phyloP scores from a whole-genome alignment of 2,888 invertebrate genomes.

The Drosophila anomelani region DNA sequence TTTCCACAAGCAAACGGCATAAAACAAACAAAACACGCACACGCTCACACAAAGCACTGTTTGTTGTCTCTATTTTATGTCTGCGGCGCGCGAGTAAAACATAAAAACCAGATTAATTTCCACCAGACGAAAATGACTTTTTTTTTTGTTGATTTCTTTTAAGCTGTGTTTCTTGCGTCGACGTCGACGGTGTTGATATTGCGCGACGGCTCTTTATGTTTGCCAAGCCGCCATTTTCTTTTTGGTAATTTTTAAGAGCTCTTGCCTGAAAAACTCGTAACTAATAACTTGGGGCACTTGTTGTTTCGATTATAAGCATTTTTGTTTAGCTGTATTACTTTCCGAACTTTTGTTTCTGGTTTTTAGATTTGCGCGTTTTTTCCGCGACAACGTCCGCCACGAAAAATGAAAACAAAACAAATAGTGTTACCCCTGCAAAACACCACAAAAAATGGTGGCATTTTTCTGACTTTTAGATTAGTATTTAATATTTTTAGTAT shows the following conservation, averaged over 20 bases:
- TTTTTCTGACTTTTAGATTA: too few species aligned
- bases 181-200: slow-evolving; percentile 32
- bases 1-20: slow-evolving; percentile 58
- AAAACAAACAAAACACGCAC: slow-evolving; percentile 43
- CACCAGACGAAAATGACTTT: slow-evolving; percentile 61
- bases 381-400: slow-evolving; percentile 26
- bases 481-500: too few species aligned
- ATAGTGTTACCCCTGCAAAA: not conserved
- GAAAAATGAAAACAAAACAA: slow-evolving; percentile 69
- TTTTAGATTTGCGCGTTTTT: slow-evolving; percentile 12
- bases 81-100: slow-evolving; percentile 67
- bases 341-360: not conserved
- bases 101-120: slow-evolving; percentile 79
- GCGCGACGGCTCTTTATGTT: slow-evolving; percentile 53
- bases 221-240: slow-evolving; percentile 69
- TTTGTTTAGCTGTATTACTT: not conserved
- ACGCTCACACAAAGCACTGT: slow-evolving; percentile 33
- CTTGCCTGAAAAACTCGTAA: not conserved
- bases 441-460: too few species aligned
- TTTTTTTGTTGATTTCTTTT: slow-evolving; percentile 53
- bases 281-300: not conserved
- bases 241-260: not conserved
- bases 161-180: slow-evolving; percentile 63
- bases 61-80: slow-evolving; percentile 51
- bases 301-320: not conserved